Evolutionary conservation across 2,113 vertebrate genomes (phyloP).

Genomic region (Gobio gobio): DNA sequence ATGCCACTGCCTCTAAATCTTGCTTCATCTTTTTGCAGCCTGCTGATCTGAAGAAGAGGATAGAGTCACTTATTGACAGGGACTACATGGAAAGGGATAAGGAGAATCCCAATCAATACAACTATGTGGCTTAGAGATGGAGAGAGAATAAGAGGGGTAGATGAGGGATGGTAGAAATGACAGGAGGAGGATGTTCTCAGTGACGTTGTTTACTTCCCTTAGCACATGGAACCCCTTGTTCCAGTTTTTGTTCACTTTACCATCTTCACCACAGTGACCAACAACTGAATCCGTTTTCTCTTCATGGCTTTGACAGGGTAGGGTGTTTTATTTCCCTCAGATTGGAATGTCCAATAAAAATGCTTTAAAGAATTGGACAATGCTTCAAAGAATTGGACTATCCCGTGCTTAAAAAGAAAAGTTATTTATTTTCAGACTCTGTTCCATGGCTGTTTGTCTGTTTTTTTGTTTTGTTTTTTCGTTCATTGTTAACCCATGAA

Average conservation of each 20-base stretch:
- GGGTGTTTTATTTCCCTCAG: conserved; percentile 81
- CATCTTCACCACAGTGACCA: conserved; percentile 84
- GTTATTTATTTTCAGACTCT: conserved; percentile 80
- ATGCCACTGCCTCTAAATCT: conserved; percentile 26
- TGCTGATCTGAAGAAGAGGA: conserved; percentile 99
- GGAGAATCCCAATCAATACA: conserved; percentile 99
- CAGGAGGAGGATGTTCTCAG: conserved; percentile 65
- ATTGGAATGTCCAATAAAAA: conserved; percentile 82
- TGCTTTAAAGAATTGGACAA: conserved; percentile 6
- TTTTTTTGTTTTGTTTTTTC: conserved; percentile 64
- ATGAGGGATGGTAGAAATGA: conserved; percentile 63
- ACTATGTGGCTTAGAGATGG: conserved; percentile 92
- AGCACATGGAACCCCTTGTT: conserved; percentile 81
- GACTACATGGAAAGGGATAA: conserved; percentile 99
- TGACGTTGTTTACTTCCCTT: conserved; percentile 78
- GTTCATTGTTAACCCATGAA: conserved; percentile 53
- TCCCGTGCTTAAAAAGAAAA: conserved; percentile 57
- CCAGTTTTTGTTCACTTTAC: conserved; percentile 84
- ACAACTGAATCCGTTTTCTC: conserved; percentile 87
- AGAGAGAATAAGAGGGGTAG: conserved; percentile 54
- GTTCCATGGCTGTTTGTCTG: conserved; percentile 64
- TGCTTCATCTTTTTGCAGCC: conserved; percentile 80
- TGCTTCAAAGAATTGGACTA: conserved; percentile 68
- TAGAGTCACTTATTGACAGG: conserved; percentile 99
- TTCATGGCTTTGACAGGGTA: conserved; percentile 80